Evolutionary conservation across 1,140 invertebrate species (phyloP).

Genomic region (Stegodyphus dumicola): DNA sequence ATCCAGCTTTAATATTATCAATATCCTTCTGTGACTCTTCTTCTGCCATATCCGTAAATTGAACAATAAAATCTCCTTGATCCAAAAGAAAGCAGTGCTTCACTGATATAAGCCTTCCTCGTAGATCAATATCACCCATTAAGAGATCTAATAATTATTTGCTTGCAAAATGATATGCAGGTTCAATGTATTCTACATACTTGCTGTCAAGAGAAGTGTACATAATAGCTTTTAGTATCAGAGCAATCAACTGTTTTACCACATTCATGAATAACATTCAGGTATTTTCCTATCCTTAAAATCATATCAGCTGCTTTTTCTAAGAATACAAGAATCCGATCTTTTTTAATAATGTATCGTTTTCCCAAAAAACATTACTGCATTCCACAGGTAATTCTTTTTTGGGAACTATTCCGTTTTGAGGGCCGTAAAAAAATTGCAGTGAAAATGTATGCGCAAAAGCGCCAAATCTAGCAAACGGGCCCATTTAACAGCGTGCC

Average conservation of each 20-base stretch:
- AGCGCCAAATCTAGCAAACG: too few species aligned
- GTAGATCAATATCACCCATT: constrained; percentile 90
- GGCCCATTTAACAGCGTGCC: too few species aligned
- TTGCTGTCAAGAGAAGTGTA: constrained; percentile 78
- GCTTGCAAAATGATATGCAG: constrained; percentile 91
- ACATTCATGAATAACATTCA: constrained; percentile 95
- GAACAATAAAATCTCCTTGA: constrained; percentile 91
- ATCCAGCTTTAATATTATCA: constrained; percentile 84
- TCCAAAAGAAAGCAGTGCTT: constrained; percentile 96
- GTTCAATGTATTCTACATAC: constrained; percentile 87
- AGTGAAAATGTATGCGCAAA: too few species aligned
- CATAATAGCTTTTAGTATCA: constrained; percentile 80
- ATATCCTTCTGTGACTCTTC: constrained; percentile 89
- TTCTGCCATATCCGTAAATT: constrained; percentile 95
- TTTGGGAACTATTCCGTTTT: too few species aligned
- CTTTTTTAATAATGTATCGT: constrained; percentile 85
- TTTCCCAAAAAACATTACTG: constrained; percentile 97
- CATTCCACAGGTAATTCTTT: too few species aligned
- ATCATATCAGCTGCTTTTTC: constrained; percentile 88
- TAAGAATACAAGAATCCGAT: constrained; percentile 88
- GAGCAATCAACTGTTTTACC: constrained; percentile 82
- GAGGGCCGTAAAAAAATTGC: too few species aligned
- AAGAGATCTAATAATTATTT: constrained; percentile 87
- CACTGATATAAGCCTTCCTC: constrained; percentile 85
- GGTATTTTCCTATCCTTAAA: constrained; percentile 94